Evolutionary conservation across 2,113 vertebrate species (phyloP).

Genomic region (Cnemophilus loriae): DNA sequence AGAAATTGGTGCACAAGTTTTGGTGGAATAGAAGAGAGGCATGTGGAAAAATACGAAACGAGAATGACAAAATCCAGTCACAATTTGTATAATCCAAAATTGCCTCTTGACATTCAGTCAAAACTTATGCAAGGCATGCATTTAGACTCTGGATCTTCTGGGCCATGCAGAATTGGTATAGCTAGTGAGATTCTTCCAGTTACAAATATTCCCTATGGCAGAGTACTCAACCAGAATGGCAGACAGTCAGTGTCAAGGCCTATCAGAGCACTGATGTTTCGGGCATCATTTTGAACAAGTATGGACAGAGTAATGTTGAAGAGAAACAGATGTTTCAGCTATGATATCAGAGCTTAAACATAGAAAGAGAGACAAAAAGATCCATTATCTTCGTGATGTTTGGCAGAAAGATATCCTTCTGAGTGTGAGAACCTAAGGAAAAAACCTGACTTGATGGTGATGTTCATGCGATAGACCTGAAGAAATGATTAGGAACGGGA

Average conservation of each 20-base stretch:
- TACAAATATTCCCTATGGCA: background rate
- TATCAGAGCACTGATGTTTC: background rate
- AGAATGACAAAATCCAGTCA: background rate
- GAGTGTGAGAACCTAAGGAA: background rate
- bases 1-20: background rate
- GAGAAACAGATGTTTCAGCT: background rate
- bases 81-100: background rate
- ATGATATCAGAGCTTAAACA: background rate
- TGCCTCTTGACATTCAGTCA: background rate
- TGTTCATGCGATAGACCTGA: background rate
- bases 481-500: background rate
- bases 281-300: background rate
- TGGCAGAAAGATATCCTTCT: background rate
- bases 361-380: background rate
- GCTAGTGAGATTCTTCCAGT: background rate
- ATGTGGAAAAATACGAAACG: background rate
- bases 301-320: background rate
- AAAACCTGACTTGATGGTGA: background rate
- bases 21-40: background rate
- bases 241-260: background rate
- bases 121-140: background rate
- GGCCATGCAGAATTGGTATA: background rate
- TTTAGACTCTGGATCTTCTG: background rate
- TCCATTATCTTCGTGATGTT: background rate
- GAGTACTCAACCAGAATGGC: background rate